Conservation (phyloP, 2,797 vertebrate genomes). For the Micrastur ruficollis region DNA sequence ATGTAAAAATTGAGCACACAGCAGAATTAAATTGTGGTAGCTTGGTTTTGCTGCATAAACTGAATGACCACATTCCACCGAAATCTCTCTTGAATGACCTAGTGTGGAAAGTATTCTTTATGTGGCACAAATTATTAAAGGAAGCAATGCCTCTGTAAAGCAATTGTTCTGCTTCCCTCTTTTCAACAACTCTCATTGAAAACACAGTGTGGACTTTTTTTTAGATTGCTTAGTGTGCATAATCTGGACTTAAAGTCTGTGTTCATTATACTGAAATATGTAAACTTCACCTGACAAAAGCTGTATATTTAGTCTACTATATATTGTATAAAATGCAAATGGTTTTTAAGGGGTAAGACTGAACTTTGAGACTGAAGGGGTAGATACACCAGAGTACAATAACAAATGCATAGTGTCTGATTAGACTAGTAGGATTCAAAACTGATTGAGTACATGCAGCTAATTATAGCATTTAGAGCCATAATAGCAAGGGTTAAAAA, state of each 20-base stretch:
- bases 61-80: constrained; percentile 22
- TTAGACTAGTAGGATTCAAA: background rate
- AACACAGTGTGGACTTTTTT: background rate
- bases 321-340: background rate
- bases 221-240: background rate
- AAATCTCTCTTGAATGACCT: constrained; percentile 48
- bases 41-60: constrained; percentile 51
- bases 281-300: background rate
- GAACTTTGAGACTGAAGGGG: background rate
- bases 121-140: constrained; percentile 52
- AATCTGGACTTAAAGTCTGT: background rate
- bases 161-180: constrained; percentile 44
- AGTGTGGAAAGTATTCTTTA: constrained; percentile 41
- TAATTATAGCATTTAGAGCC: background rate
- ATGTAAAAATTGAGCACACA: constrained; percentile 25
- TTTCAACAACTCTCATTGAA: constrained; percentile 14
- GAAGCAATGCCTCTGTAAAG: constrained; percentile 13
- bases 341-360: background rate
- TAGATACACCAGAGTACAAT: background rate
- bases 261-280: background rate
- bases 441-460: background rate
- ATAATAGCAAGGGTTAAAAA: background rate
- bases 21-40: constrained; percentile 21
- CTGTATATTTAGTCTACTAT: background rate
- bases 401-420: background rate